A percentile compares a stretch with the other conserved stretches of the same genome.
Evolutionary conservation across 2,888 invertebrate genomes (phyloP).

Genomic region (Rosalia funebris): DNA sequence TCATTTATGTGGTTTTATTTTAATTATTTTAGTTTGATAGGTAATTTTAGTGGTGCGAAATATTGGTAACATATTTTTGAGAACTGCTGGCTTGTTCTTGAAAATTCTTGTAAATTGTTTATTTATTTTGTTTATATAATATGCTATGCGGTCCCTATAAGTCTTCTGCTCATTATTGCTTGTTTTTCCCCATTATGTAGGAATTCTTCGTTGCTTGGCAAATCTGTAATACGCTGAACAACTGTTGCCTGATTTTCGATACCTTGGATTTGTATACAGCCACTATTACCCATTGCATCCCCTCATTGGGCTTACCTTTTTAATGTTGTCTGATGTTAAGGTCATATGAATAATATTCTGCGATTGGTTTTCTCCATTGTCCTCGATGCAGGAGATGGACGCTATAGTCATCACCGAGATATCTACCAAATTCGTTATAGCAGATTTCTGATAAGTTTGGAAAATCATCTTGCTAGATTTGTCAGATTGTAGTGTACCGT

Average conservation of each 20-base stretch:
- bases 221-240: slow-evolving; percentile 51
- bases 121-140: slow-evolving; percentile 58
- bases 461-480: slow-evolving; percentile 48
- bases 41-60: too few species aligned
- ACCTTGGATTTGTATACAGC: slow-evolving; percentile 59
- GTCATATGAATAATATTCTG: slow-evolving; percentile 54
- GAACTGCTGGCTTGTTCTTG: too few species aligned
- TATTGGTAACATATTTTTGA: too few species aligned
- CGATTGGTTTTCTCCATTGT: slow-evolving; percentile 41
- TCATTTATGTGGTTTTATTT: too few species aligned
- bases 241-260: slow-evolving; percentile 56
- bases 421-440: slow-evolving; percentile 55
- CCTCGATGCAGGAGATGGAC: slow-evolving; percentile 43
- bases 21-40: too few species aligned
- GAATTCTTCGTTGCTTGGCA: slow-evolving; percentile 57
- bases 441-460: slow-evolving; percentile 50
- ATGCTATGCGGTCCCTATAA: slow-evolving; percentile 54
- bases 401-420: slow-evolving; percentile 60
- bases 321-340: slow-evolving; percentile 51
- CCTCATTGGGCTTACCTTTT: slow-evolving; percentile 57
- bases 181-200: slow-evolving; percentile 58
- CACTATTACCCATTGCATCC: slow-evolving; percentile 61
- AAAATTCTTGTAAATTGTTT: too few species aligned
- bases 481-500: slow-evolving; percentile 51
- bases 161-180: slow-evolving; percentile 50